These are phyloP conservation scores for Leptinotarsa haldemani DNA, from an alignment of 2,888 invertebrate genomes.

Conservation along the genomic window DNA sequence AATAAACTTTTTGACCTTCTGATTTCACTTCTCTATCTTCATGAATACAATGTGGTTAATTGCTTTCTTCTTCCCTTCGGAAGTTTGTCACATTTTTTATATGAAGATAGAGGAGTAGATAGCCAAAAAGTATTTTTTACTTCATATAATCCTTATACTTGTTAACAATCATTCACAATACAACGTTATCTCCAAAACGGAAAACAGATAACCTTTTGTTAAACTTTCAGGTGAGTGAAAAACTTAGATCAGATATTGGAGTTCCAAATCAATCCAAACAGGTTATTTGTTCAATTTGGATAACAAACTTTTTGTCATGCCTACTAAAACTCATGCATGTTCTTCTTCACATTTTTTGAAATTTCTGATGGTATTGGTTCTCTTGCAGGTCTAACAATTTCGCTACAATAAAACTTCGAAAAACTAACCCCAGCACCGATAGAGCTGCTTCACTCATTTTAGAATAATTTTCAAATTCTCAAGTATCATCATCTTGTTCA, in stretches of 20 bases:
- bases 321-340: background rate
- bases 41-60: no score
- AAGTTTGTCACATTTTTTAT: no score
- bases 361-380: conserved; percentile 37
- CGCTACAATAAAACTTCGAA: conserved; percentile 89
- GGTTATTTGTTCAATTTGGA: background rate
- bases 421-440: conserved; percentile 84
- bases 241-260: background rate
- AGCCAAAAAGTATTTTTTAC: no score
- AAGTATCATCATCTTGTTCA: conserved; percentile 1
- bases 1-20: no score
- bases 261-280: no score
- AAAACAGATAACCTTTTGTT: no score
- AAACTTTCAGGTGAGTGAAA: background rate
- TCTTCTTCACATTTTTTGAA: background rate
- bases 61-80: no score
- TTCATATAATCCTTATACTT: no score
- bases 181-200: no score
- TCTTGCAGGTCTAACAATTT: conserved; percentile 84
- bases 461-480: conserved; percentile 36
- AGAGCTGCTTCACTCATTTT: conserved; percentile 77
- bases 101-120: no score
- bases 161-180: no score
- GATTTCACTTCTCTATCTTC: no score
- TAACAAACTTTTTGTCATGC: background rate